Conservation (phyloP, 2,797 vertebrate genomes). For the Cyprinella venusta region DNA sequence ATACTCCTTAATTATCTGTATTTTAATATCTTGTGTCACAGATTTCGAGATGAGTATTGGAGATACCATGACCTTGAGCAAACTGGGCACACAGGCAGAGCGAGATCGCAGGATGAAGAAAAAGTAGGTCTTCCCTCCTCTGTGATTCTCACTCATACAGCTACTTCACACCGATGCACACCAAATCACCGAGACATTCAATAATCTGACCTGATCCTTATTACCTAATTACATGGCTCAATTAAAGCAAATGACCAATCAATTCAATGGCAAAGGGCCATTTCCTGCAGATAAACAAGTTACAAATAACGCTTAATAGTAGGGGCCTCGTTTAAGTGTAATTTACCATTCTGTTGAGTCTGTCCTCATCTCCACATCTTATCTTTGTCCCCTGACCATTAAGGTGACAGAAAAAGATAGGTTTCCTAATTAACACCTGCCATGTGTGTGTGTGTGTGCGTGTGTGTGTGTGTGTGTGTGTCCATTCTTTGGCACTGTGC, state of each 20-base stretch:
- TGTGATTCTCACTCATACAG: neutral
- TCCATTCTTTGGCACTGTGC: conserved; percentile 21
- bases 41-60: conserved; percentile 89
- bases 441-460: neutral
- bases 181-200: conserved; percentile 1
- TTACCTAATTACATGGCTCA: conserved; percentile 34
- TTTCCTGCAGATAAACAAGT: conserved; percentile 35
- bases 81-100: conserved; percentile 94
- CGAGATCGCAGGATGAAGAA: conserved; percentile 93
- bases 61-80: conserved; percentile 90
- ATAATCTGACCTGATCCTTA: conserved; percentile 26
- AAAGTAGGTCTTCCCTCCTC: conserved; percentile 78
- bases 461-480: conserved; percentile 15
- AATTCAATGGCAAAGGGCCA: conserved; percentile 8
- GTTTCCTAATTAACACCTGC: conserved; percentile 32
- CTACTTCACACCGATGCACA: neutral
- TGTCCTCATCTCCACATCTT: conserved; percentile 11
- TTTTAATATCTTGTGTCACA: conserved; percentile 55
- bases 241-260: conserved; percentile 29
- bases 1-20: neutral
- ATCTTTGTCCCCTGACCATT: conserved; percentile 27
- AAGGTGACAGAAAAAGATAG: conserved; percentile 6
- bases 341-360: conserved; percentile 18
- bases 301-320: conserved; percentile 5
- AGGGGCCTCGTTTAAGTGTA: conserved; percentile 15